Evolutionary conservation across 2,113 vertebrate genomes (phyloP), one percentile per base, ranked within the genome.

Genomic region (Dasypus novemcinctus): DNA sequence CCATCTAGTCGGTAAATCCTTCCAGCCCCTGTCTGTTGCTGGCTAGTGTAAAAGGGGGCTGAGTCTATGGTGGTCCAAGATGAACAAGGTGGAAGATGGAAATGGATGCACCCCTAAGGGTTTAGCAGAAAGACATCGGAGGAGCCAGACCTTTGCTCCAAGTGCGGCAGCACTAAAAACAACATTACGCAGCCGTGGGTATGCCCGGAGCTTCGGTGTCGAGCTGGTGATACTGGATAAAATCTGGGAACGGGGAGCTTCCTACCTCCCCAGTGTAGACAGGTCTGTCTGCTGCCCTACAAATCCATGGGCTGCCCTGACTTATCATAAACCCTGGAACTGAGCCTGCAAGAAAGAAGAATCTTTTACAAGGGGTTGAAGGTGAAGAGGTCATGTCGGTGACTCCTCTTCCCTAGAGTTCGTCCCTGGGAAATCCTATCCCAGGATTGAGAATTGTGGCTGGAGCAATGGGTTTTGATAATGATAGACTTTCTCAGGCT

Each of bases 21-120:
- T 80, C 72, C 0, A 29, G 36, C 90, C 83, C 88, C 80, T 49
- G 49, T 64, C n/a, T 4, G 57, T 29, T 71, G 75, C 84, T 80
- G 87, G 64, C 75, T 96, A 27, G 82, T 68, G 87, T 80, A 95
- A 80, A 36, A 59, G 57, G 54, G 68, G 31, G 10, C 78, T 66
- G 59, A 38, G 57, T 59, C 17, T 61, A 52, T 18, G 41, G 27
- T 31, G 54, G 33, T 36, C 68, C 4, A 17, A 76, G n/a, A 21
- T n/a, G 66, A 71, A 57, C 63, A 13, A 72, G 93, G 29, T 84
- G 72, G 84, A 20, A 85, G 86, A 89, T 10, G 43, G 84, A 86
- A 80, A 84, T 75, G 82, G 91, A 96, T 33, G 49, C 15, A 59
- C 72, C 90, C 72, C 33, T 82, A 12, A 59, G 89, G 95, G 75